These are phyloP conservation scores for Drosophila algonquin DNA, from an alignment of 2,888 invertebrate genomes.

Conservation along the genomic window DNA sequence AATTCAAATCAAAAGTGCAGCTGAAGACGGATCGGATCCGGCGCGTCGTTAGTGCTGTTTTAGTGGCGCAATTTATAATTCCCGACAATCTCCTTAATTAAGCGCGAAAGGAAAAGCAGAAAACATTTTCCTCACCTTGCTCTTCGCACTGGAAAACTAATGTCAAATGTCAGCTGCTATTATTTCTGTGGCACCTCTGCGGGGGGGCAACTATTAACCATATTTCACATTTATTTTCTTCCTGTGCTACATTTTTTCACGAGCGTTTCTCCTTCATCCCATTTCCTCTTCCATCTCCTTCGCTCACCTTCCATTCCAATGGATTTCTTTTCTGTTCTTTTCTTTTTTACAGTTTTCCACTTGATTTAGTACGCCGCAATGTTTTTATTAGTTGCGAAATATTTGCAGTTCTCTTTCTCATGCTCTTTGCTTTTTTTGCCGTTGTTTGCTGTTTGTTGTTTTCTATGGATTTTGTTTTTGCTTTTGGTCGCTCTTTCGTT, in stretches of 20 bases:
- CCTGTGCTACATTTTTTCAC: constrained; percentile 9
- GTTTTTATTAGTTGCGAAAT: constrained; percentile 70
- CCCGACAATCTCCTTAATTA: constrained; percentile 41
- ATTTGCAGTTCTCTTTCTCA: constrained; percentile 41
- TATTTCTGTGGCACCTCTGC: constrained; percentile 39
- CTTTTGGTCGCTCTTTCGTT: constrained; percentile 10
- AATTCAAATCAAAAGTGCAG: constrained; percentile 17
- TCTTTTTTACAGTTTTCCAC: constrained; percentile 58
- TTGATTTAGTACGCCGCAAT: constrained; percentile 70
- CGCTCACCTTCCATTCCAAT: constrained; percentile 17
- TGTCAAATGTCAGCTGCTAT: constrained; percentile 56
- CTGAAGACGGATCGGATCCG: neutral
- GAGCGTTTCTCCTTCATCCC: constrained; percentile 6
- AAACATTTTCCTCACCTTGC: neutral
- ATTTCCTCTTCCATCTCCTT: constrained; percentile 9
- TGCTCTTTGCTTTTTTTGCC: constrained; percentile 24
- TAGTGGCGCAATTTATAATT: constrained; percentile 33
- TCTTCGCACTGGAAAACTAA: constrained; percentile 37
- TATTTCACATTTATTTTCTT: constrained; percentile 26
- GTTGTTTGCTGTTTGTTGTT: constrained; percentile 9
- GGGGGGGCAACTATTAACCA: constrained; percentile 23
- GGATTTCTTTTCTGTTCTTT: constrained; percentile 12
- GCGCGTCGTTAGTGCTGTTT: constrained; percentile 16
- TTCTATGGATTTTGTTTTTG: constrained; percentile 10
- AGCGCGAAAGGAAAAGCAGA: constrained; percentile 7